phyloP scores from a whole-genome alignment of 1,140 invertebrate genomes.

The Lasioglossum albipes region DNA sequence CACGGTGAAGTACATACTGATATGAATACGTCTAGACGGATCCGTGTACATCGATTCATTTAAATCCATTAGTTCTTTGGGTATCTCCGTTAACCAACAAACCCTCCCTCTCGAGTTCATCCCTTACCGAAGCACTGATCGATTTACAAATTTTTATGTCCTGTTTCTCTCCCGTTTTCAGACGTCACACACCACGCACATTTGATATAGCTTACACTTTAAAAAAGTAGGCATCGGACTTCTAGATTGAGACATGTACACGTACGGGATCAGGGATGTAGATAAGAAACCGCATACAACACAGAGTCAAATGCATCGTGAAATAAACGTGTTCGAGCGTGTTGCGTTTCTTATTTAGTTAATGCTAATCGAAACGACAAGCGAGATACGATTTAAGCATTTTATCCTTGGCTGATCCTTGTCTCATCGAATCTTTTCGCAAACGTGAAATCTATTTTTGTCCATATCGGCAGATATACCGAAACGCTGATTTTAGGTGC shows the following conservation, averaged over 20 bases:
- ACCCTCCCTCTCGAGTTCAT: background rate
- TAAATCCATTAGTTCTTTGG: slow-evolving; percentile 23
- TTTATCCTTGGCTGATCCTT: background rate
- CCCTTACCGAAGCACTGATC: slow-evolving; percentile 6
- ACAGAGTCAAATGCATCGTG: background rate
- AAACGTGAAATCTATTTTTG: background rate
- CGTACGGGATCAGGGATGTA: slow-evolving; percentile 1
- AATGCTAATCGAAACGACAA: background rate
- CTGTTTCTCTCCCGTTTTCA: background rate
- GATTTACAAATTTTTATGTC: background rate
- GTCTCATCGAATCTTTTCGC: background rate
- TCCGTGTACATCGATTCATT: background rate
- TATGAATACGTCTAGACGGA: background rate
- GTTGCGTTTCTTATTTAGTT: background rate
- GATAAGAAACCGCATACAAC: slow-evolving; percentile 18
- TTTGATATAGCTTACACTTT: background rate
- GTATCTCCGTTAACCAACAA: slow-evolving; percentile 23
- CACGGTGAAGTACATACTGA: slow-evolving; percentile 14
- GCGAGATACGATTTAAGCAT: background rate
- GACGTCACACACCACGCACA: background rate
- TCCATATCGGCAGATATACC: background rate
- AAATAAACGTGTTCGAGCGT: background rate
- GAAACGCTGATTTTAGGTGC: background rate
- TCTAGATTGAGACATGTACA: slow-evolving; percentile 12
- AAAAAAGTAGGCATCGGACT: background rate